Base-by-base conservation (phyloP, 1,140 invertebrate species). In the Cecropterus lyciades region DNA sequence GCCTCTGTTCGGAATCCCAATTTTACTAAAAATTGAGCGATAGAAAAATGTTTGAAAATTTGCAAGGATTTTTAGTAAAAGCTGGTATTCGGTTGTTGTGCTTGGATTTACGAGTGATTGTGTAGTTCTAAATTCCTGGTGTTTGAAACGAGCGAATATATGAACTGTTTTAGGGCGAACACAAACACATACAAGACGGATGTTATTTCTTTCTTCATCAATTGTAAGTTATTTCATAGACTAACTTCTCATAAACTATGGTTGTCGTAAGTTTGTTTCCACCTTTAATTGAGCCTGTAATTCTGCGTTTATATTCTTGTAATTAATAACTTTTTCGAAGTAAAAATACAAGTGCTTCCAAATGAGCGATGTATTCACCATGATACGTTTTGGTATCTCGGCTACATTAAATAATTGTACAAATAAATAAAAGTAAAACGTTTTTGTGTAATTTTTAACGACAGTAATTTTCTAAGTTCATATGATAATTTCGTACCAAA, bases 301-400 rank as follows among this genome's bases (percentile, higher is more conserved):
- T 30, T 20, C 27, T 15, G 27, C 24, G 30, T 15, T 15, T 30
- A 7, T 33, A 33, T 4, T 33, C 2, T 33, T 33, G 6, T 33
- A 33, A 0, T 33, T 24, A 3, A 33, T 33, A 33, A 33, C 9
- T 3, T 33, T 10, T 33, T 33, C 9, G 9, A 33, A 33, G 9
- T 33, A 10, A 33, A 33, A 33, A n/a, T 33, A 53, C 51, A 53
- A 53, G 51, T 40, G 51, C 51, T 53, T 53, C 51, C 51, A 53
- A n/a, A n/a, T 53, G 33, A 53, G 10, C 45, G 15, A 46, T 33
- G n/a, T n/a, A 53, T 40, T 30, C 8, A 55, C 5, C 0, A 4
- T 16, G 52, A 55, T 55, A 55, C 52, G 52, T 55, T 55, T 40
- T 55, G 30, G 52, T 55, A 40, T 40, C 52, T 15, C 14, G 33